phyloP scores from a whole-genome alignment of 2,113 vertebrate genomes.

The crab-eating macaque (Macaca fascicularis) region DNA sequence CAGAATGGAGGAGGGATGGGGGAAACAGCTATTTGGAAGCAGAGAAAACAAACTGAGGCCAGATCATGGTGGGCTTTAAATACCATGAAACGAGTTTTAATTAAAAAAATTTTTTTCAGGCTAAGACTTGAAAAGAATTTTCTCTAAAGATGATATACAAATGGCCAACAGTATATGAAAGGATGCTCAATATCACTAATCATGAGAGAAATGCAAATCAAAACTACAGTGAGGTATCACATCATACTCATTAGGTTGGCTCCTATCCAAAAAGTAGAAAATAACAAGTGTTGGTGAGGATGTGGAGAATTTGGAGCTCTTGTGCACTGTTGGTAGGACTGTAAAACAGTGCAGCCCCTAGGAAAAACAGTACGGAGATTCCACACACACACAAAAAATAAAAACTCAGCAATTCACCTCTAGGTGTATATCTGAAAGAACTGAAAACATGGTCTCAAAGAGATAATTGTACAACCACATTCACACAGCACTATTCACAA shows the following conservation, averaged over 20 bases:
- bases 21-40: not conserved
- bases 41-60: not conserved
- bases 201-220: not conserved
- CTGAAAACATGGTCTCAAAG: not conserved
- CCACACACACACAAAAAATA: not conserved
- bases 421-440: not conserved
- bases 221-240: not conserved
- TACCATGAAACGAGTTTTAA: not conserved
- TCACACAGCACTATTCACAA: not conserved
- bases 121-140: not conserved
- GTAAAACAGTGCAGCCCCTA: not conserved
- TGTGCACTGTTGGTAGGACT: not conserved
- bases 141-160: not conserved
- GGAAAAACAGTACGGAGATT: not conserved
- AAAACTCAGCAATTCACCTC: not conserved
- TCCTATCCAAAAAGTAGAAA: not conserved
- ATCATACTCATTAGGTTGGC: not conserved
- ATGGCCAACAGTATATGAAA: not conserved
- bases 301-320: not conserved
- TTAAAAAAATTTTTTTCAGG: not conserved
- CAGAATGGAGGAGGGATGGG: not conserved
- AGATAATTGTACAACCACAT: not conserved
- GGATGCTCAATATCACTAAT: not conserved
- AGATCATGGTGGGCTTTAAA: not conserved
- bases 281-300: not conserved